Percentiles rank a stretch among this genome's conserved stretches.
phyloP scores from a whole-genome alignment of 2,113 vertebrate species.

The Natator depressus region DNA sequence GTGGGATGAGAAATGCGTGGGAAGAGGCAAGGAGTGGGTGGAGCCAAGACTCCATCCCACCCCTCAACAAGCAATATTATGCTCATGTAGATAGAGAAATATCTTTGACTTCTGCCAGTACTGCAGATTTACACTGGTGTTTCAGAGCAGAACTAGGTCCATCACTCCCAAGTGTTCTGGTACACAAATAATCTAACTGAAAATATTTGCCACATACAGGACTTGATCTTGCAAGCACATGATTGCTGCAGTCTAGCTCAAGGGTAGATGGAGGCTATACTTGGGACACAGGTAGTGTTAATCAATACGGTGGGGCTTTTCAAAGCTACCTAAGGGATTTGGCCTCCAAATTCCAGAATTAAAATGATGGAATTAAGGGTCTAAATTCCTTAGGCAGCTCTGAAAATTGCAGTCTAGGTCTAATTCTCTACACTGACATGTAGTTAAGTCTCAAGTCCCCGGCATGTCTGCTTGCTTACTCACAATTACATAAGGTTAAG shows the following conservation, averaged over 20 bases:
- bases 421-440: neutral
- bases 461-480: fast-evolving
- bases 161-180: neutral
- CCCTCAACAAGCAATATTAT: neutral
- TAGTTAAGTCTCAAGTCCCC: neutral
- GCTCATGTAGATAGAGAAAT: neutral
- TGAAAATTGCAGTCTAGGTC: fast-evolving
- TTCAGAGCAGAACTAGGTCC: neutral
- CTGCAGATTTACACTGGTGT: neutral
- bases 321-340: neutral
- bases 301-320: neutral
- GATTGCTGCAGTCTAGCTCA: neutral
- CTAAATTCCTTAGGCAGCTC: neutral
- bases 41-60: neutral
- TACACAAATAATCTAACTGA: neutral
- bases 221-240: neutral
- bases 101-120: neutral
- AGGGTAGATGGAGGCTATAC: neutral
- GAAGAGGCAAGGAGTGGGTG: neutral
- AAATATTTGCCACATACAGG: neutral
- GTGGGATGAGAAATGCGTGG: neutral
- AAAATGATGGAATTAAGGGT: neutral
- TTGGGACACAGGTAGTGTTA: neutral
- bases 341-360: neutral
- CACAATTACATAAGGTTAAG: neutral